Evolutionary conservation across 1,140 invertebrate genomes (phyloP).

Genomic region (Drosophila busckii): DNA sequence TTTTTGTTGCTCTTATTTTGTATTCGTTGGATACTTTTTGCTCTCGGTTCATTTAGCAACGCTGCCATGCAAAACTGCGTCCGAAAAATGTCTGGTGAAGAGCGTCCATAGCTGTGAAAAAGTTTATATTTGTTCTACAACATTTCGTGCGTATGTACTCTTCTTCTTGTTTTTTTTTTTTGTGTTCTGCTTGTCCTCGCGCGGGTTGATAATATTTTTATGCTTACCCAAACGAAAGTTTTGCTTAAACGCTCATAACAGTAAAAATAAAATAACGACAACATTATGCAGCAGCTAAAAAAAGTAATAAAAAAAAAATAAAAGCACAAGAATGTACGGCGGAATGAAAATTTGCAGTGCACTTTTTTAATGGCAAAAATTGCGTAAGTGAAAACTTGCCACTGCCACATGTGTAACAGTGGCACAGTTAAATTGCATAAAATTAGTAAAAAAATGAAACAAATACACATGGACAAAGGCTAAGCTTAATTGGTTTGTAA

Average conservation of each 20-base stretch:
- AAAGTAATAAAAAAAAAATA: constrained; percentile 17
- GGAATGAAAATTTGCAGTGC: constrained; percentile 56
- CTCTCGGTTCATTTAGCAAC: constrained; percentile 67
- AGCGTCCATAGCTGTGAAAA: constrained; percentile 24
- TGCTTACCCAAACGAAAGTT: constrained; percentile 68
- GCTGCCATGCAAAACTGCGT: constrained; percentile 63
- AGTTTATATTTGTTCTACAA: constrained; percentile 60
- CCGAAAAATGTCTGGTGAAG: constrained; percentile 39
- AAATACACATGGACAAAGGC: constrained; percentile 2
- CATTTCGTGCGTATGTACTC: constrained; percentile 47
- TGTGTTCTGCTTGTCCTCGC: constrained; percentile 29
- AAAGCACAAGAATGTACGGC: constrained; percentile 34
- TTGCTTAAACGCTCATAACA: constrained; percentile 73
- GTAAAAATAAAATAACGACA: constrained; percentile 46
- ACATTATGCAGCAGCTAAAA: constrained; percentile 30
- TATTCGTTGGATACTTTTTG: constrained; percentile 40
- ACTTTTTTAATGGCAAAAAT: constrained; percentile 41
- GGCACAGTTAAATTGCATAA: constrained; percentile 26
- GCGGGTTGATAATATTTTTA: constrained; percentile 71
- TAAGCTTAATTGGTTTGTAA: too few species aligned
- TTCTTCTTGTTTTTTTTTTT: constrained; percentile 10
- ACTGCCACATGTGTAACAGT: constrained; percentile 20
- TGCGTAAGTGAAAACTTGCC: constrained; percentile 60
- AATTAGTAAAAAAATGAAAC: constrained; percentile 13
- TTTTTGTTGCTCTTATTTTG: constrained; percentile 40